A percentile compares a stretch with the other conserved stretches of the same genome.
Conservation (phyloP, 2,888 invertebrate species). For the Apamea crenata region DNA sequence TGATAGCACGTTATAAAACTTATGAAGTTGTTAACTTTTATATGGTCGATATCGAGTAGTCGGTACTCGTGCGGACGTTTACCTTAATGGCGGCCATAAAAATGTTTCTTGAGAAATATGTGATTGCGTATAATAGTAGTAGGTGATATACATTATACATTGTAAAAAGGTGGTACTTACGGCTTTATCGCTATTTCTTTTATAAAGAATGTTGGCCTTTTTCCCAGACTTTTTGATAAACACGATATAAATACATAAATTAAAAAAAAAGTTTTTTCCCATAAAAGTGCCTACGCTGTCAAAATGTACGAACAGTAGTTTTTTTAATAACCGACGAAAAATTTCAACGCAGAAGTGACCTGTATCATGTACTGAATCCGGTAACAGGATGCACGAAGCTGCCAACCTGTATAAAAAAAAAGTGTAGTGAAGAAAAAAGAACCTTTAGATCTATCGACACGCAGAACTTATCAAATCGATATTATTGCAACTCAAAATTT, state of each 20-base stretch:
- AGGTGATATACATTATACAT: conserved; percentile 44
- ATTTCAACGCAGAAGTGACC: not conserved
- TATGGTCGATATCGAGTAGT: conserved; percentile 75
- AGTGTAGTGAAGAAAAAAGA: not conserved
- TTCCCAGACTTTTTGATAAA: not conserved
- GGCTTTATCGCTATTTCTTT: conserved; percentile 18
- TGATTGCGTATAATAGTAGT: conserved; percentile 59
- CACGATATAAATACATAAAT: not conserved
- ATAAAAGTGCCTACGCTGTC: too few species aligned
- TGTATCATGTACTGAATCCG: too few species aligned
- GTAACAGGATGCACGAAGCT: too few species aligned
- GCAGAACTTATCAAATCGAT: not conserved
- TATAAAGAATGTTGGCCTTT: not conserved
- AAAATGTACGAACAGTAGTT: not conserved
- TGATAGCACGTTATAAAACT: conserved; percentile 84
- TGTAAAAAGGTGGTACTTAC: conserved; percentile 31
- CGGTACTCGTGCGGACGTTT: conserved; percentile 62
- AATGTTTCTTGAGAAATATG: conserved; percentile 64
- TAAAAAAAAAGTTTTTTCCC: too few species aligned
- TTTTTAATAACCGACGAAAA: not conserved
- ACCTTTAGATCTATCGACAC: too few species aligned
- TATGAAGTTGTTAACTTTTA: conserved; percentile 86
- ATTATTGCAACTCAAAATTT: not conserved
- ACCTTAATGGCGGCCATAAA: conserved; percentile 65
- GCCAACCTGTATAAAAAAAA: not conserved